These are phyloP conservation scores for Melieria picta DNA, from an alignment of 2,888 invertebrate species.

Conservation along the genomic window DNA sequence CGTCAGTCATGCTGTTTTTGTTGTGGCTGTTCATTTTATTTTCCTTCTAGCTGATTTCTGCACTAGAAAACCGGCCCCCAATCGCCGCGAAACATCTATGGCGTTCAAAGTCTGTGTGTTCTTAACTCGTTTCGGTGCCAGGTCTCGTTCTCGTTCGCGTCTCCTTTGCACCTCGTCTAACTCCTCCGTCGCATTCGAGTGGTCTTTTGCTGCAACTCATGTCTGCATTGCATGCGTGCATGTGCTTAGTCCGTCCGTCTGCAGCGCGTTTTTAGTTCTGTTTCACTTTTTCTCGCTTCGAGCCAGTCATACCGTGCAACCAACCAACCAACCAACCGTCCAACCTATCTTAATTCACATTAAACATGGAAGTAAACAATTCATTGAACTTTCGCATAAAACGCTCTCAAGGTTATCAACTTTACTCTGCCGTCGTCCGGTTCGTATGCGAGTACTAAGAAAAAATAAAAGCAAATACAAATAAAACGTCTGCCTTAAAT, in stretches of 20 bases:
- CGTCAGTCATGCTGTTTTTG: neutral
- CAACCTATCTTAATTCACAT: constrained; percentile 30
- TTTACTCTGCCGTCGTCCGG: constrained; percentile 32
- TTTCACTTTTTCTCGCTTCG: constrained; percentile 10
- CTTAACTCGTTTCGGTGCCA: neutral
- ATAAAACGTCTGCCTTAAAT: too few relatives aligned
- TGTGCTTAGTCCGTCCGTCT: neutral
- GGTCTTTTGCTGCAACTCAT: too few relatives aligned
- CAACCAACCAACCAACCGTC: neutral
- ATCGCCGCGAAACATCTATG: too few relatives aligned
- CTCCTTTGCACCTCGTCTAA: neutral
- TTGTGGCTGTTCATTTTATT: too few relatives aligned
- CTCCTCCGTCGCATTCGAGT: neutral
- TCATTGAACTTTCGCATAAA: constrained; percentile 65
- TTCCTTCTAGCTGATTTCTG: neutral
- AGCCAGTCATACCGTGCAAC: neutral
- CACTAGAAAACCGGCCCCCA: constrained; percentile 16
- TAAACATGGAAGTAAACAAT: constrained; percentile 62
- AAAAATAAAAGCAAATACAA: too few relatives aligned
- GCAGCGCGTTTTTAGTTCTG: constrained; percentile 18
- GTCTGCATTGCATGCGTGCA: neutral
- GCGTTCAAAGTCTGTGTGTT: neutral
- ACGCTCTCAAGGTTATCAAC: constrained; percentile 65
- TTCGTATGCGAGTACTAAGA: too few relatives aligned
- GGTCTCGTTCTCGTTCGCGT: neutral